These are phyloP conservation scores for Clupea harengus DNA, from an alignment of 2,113 vertebrate species.

Conservation along the genomic window DNA sequence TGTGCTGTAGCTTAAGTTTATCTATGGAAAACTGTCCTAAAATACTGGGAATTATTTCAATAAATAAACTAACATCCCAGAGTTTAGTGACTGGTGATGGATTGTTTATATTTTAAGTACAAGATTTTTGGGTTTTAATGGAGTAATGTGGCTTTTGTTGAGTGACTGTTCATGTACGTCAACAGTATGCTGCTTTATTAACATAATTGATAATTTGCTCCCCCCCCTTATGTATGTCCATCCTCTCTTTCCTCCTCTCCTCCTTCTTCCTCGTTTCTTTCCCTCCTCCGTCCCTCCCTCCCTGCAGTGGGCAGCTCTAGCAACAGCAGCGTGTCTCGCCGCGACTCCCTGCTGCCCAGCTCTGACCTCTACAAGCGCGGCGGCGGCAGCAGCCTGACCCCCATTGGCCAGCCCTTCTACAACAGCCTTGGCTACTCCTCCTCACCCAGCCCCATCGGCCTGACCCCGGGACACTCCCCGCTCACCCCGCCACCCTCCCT, in stretches of 20 bases:
- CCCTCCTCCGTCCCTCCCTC: conserved; percentile 28
- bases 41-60: too few species aligned
- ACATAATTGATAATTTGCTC: too few species aligned
- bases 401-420: conserved; percentile 96
- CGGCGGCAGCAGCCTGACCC: conserved; percentile 91
- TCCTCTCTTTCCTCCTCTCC: neutral
- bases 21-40: too few species aligned
- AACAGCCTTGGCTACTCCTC: conserved; percentile 98
- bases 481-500: conserved; percentile 96
- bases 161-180: too few species aligned
- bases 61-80: too few species aligned
- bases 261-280: conserved; percentile 52
- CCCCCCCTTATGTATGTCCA: neutral
- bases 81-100: too few species aligned
- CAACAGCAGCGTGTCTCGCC: conserved; percentile 92
- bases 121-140: too few species aligned
- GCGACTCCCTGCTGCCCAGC: conserved; percentile 93
- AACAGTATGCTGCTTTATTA: too few species aligned
- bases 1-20: too few species aligned
- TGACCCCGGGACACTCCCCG: conserved; percentile 93
- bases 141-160: too few species aligned
- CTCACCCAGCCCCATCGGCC: conserved; percentile 96
- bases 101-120: too few species aligned
- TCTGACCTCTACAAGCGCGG: conserved; percentile 93
- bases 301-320: conserved; percentile 91